phyloP scores from a whole-genome alignment of 2,797 vertebrate species.

The Xerus rutilus region DNA sequence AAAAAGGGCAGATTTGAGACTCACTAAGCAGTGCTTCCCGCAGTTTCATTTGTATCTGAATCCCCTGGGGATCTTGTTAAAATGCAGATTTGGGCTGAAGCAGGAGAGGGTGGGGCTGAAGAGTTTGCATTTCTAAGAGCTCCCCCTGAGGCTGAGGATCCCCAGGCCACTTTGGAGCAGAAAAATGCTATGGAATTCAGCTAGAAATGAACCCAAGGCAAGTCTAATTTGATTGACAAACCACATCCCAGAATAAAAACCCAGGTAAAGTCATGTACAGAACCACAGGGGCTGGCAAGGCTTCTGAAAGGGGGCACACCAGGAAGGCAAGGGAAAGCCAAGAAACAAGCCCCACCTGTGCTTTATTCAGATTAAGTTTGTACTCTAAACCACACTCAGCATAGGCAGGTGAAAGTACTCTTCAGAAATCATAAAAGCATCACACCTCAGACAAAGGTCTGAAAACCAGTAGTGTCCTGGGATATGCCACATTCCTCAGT shows the following conservation, averaged over 20 bases:
- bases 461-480: background rate
- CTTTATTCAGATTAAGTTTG: background rate
- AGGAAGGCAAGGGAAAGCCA: background rate
- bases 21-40: background rate
- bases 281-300: background rate
- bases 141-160: background rate
- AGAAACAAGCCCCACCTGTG: background rate
- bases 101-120: too few relatives aligned
- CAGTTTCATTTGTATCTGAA: background rate
- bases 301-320: background rate
- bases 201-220: background rate
- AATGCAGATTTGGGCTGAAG: background rate
- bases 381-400: background rate
- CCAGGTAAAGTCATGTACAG: background rate
- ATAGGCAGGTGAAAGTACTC: background rate
- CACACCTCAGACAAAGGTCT: background rate
- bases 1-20: too few relatives aligned
- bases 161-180: background rate
- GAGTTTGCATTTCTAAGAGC: background rate
- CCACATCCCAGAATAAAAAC: background rate
- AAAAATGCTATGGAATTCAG: background rate
- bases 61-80: background rate
- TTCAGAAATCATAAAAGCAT: background rate
- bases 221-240: background rate
- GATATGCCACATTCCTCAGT: background rate